A percentile compares a stretch with the other conserved stretches of the same genome.
phyloP scores from a whole-genome alignment of 2,113 vertebrate species.

The Pteronura brasiliensis region DNA sequence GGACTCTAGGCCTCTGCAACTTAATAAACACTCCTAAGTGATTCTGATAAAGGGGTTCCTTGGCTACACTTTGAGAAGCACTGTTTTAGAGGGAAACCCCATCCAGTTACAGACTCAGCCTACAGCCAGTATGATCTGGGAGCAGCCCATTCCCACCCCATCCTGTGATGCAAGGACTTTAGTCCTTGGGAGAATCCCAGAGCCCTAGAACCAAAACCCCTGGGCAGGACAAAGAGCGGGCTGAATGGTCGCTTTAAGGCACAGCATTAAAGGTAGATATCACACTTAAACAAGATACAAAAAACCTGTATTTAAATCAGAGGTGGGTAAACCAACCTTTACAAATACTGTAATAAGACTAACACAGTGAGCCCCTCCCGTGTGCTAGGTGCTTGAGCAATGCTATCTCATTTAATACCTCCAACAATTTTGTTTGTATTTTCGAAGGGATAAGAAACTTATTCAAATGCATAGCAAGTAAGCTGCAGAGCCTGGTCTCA shows the following conservation, averaged over 20 bases:
- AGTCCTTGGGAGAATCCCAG: not conserved
- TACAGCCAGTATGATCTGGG: not conserved
- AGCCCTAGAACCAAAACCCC: not conserved
- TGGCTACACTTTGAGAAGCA: not conserved
- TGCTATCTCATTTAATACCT: not conserved
- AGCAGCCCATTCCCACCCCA: not conserved
- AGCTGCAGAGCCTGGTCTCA: not conserved
- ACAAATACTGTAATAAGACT: not conserved
- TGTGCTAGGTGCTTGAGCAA: not conserved
- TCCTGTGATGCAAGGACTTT: not conserved
- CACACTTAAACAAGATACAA: not conserved
- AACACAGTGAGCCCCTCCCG: not conserved
- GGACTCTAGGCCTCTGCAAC: not conserved
- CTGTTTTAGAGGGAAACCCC: not conserved
- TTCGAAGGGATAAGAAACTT: not conserved
- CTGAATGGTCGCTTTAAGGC: not conserved
- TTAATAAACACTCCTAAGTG: not conserved
- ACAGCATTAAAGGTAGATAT: not conserved
- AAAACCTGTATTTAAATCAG: not conserved
- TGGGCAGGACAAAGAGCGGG: not conserved
- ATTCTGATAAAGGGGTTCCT: not conserved
- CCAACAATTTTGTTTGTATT: not conserved
- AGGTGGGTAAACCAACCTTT: not conserved
- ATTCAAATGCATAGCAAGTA: not conserved
- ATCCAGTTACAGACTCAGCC: not conserved